Conservation (phyloP, 2,797 vertebrate species). For the Oreortyx pictus region DNA sequence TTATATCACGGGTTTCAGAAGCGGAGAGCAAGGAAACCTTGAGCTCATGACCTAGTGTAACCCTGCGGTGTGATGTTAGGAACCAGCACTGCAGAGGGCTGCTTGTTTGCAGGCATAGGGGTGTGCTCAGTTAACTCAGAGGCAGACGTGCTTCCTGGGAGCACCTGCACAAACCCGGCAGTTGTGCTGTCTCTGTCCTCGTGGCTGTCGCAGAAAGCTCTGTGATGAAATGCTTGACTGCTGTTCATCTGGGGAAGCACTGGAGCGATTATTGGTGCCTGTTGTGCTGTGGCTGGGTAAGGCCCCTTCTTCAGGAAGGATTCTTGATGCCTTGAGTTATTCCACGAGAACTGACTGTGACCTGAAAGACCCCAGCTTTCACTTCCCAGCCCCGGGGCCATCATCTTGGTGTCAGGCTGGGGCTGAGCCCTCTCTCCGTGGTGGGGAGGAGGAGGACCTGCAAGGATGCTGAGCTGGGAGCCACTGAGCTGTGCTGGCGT, state of each 20-base stretch:
- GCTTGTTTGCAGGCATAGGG: neutral
- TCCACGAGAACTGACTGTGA: neutral
- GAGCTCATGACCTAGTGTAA: rapidly evolving
- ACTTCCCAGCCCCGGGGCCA: neutral
- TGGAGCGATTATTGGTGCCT: neutral
- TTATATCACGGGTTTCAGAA: neutral
- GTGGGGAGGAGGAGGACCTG: no score
- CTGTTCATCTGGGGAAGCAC: neutral
- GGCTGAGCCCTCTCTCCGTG: neutral
- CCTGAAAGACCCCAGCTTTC: neutral
- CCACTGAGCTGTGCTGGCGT: neutral
- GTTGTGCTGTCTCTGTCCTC: neutral
- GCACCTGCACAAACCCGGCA: no score
- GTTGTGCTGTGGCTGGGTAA: neutral
- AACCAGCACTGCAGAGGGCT: rapidly evolving
- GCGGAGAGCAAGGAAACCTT: neutral
- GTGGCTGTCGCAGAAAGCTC: rapidly evolving
- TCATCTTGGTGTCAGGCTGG: neutral
- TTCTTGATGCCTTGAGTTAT: neutral
- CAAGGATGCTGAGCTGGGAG: rapidly evolving
- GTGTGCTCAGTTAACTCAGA: neutral
- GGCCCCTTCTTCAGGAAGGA: neutral
- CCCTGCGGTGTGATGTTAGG: rapidly evolving
- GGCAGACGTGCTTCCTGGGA: neutral
- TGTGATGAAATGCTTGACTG: neutral